These are phyloP conservation scores for Gonatopus flavifemur DNA, from an alignment of 1,140 invertebrate genomes.

Conservation along the genomic window DNA sequence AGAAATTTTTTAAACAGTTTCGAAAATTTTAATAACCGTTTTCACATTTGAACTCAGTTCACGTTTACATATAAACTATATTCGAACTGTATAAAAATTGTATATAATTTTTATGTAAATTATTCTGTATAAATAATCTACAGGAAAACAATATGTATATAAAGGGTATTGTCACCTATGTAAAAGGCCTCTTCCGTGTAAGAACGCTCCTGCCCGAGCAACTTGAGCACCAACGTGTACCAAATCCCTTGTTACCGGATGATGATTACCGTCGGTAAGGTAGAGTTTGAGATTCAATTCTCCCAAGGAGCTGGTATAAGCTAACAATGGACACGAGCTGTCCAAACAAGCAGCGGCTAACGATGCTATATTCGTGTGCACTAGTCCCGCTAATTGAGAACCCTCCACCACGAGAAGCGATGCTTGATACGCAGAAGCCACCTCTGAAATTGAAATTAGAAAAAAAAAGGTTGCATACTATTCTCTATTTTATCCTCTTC, in stretches of 20 bases:
- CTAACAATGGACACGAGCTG: constrained; percentile 71
- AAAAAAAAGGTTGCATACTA: not conserved
- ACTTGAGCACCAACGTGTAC: constrained; percentile 89
- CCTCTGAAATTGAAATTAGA: constrained; percentile 61
- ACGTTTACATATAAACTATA: too few species aligned
- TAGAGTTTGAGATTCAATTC: constrained; percentile 90
- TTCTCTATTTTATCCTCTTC: constrained; percentile 13
- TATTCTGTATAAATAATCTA: too few species aligned
- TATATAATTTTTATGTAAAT: too few species aligned
- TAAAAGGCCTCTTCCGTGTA: constrained; percentile 85
- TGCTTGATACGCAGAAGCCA: constrained; percentile 80
- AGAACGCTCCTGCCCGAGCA: constrained; percentile 81
- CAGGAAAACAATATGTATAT: too few species aligned
- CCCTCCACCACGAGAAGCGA: constrained; percentile 81
- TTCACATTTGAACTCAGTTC: too few species aligned
- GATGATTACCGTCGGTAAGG: constrained; percentile 62
- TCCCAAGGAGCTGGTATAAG: constrained; percentile 74
- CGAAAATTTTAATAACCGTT: too few species aligned
- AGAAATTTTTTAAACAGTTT: not conserved
- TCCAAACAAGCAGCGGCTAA: constrained; percentile 81
- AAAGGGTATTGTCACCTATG: too few species aligned
- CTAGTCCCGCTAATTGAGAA: constrained; percentile 78
- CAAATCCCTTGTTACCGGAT: constrained; percentile 78
- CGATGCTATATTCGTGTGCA: constrained; percentile 80
- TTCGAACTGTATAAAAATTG: too few species aligned